Conservation (phyloP, 2,888 invertebrate genomes). For the Gasteruption jaculator region DNA sequence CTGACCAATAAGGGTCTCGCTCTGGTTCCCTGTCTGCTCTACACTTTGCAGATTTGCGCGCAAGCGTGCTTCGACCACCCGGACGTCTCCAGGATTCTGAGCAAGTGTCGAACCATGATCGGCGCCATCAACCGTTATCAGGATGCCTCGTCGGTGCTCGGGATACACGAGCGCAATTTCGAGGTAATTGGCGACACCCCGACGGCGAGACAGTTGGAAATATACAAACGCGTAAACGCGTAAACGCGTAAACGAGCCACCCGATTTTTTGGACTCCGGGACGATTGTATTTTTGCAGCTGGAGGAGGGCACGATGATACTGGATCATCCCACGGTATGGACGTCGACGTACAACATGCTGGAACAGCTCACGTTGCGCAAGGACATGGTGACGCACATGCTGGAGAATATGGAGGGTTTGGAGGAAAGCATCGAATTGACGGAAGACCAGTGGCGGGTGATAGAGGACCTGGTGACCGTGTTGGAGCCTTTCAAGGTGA, state of each 20-base stretch:
- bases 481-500: conserved; percentile 54
- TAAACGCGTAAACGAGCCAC: too few species aligned
- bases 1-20: conserved; percentile 42
- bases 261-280: too few species aligned
- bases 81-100: conserved; percentile 44
- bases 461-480: conserved; percentile 51
- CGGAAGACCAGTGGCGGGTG: conserved; percentile 49
- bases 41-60: conserved; percentile 50
- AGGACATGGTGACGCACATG: conserved; percentile 42
- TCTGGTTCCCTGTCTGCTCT: conserved; percentile 51
- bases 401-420: conserved; percentile 44
- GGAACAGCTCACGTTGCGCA: conserved; percentile 47
- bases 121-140: conserved; percentile 45
- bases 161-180: conserved; percentile 47
- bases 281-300: conserved; percentile 33
- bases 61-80: conserved; percentile 48
- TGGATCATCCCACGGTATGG: conserved; percentile 51
- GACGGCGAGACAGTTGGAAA: too few species aligned
- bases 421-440: conserved; percentile 42
- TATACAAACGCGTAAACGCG: too few species aligned
- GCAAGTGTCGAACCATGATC: conserved; percentile 48
- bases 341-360: conserved; percentile 53
- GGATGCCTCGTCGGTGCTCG: conserved; percentile 39
- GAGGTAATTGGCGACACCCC: too few species aligned
- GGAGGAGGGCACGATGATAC: conserved; percentile 40